A percentile compares a stretch with the other conserved stretches of the same genome.
Conservation (phyloP, 2,888 invertebrate species). For the Tetranychus truncatus region DNA sequence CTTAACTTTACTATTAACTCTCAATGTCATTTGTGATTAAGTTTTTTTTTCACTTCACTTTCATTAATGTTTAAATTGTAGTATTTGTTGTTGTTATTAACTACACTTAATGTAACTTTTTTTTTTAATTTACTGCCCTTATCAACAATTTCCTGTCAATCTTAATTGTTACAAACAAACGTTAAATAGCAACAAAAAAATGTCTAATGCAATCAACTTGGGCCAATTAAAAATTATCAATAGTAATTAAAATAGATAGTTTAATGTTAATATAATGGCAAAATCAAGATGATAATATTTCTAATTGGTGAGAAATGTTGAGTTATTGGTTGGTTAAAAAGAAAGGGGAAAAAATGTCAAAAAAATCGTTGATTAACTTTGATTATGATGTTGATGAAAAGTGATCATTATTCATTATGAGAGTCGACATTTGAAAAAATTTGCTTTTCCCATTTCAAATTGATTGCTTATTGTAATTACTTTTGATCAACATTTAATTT, state of each 20-base stretch:
- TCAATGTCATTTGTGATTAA: conserved; percentile 1
- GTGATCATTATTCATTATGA: no score
- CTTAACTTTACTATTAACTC: background rate
- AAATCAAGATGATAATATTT: no score
- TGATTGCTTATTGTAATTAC: no score
- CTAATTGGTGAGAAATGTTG: no score
- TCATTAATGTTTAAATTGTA: background rate
- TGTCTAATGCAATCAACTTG: background rate
- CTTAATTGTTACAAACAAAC: background rate
- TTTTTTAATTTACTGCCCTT: background rate
- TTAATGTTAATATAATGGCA: no score
- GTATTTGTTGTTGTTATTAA: background rate
- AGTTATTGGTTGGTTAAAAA: no score
- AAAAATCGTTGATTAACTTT: no score
- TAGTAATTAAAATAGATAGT: background rate
- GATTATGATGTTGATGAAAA: no score
- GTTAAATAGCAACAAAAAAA: background rate
- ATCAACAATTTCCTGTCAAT: background rate
- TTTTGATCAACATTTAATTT: background rate
- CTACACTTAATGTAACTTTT: background rate
- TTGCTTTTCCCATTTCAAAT: no score
- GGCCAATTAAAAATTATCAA: background rate
- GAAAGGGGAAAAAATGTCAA: no score
- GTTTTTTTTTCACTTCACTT: background rate
- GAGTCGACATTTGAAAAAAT: no score